Evolutionary conservation across 2,113 vertebrate genomes (phyloP).

Genomic region (Atractosteus spatula): DNA sequence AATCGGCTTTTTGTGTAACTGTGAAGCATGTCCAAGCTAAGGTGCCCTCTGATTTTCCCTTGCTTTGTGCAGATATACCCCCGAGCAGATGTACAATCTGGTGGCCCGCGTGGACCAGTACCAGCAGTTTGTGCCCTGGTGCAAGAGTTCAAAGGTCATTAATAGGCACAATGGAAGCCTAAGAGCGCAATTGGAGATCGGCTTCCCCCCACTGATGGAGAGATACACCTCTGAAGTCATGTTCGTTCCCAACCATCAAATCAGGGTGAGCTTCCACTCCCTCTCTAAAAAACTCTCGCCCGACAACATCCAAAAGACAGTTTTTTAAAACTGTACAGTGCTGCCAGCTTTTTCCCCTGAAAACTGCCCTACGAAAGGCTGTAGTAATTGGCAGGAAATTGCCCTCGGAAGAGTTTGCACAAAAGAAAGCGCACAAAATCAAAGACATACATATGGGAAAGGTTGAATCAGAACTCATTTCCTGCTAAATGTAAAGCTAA

Average conservation of each 20-base stretch:
- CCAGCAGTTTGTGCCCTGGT: slow-evolving; percentile 73
- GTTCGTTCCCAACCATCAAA: slow-evolving; percentile 58
- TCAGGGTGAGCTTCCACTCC: slow-evolving; percentile 54
- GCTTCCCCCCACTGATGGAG: slow-evolving; percentile 68
- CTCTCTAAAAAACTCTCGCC: background rate
- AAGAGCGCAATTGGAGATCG: slow-evolving; percentile 63
- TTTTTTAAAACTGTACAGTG: too few species aligned
- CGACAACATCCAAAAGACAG: background rate
- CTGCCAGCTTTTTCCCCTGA: background rate
- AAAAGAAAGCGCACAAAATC: too few species aligned
- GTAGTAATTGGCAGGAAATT: background rate
- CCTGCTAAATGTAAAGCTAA: too few species aligned
- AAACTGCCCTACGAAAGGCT: background rate
- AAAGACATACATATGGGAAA: too few species aligned
- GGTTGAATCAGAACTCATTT: too few species aligned
- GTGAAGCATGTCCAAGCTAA: too few species aligned
- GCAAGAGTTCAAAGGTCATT: slow-evolving; percentile 58
- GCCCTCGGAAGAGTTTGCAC: background rate
- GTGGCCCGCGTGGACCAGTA: slow-evolving; percentile 66
- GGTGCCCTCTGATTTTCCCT: background rate
- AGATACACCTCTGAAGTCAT: slow-evolving; percentile 64
- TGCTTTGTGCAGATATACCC: slow-evolving; percentile 52
- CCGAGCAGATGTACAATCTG: slow-evolving; percentile 66
- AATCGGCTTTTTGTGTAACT: too few species aligned
- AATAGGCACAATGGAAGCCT: slow-evolving; percentile 30